Evolutionary conservation across 2,888 invertebrate genomes (phyloP), one percentile per base, ranked within the genome.

Genomic region (Synergus gifuensis): DNA sequence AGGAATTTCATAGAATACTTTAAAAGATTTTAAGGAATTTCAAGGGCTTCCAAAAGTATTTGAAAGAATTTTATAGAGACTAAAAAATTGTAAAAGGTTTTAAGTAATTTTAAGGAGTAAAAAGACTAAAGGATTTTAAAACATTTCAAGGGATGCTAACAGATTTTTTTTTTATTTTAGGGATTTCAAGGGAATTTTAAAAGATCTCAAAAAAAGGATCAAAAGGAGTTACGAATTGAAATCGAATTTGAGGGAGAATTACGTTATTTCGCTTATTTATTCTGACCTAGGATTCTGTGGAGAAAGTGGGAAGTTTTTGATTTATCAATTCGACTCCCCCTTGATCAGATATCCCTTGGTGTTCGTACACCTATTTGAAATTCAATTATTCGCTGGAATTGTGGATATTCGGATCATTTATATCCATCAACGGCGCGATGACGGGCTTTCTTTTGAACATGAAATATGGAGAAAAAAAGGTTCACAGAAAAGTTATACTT

Each of bases 341-440:
- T 73, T 73, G 28, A 46, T 79, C 64, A 64, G n/a, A 62, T 62
- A 28, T 62, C 62, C 62, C 62, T 28, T n/a, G 22, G 63, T 62
- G 44, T 46, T 63, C 63, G 28, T 44, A 63, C 42, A 73, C 62
- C 69, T 73, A 78, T 73, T 73, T 16, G 49, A 12, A 78, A 78
- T 78, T 73, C 44, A 44, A 73, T 73, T 66, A 78, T 78, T 46
- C 44, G 5, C 63, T 18, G 14, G 42, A 63, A 36, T 44, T 46
- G 77, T 77, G 62, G 16, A 49, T 63, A 77, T 42, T 49, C 63
- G 42, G 28, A 63, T 22, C 77, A 77, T 77, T 77, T 63, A 77
- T 63, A 77, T 54, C 77, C 62, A 62, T 60, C 77, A 77, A n/a
- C 22, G 18, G 28, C 2, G 22, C 54, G 54, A 54, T 54, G 73